These are phyloP conservation scores for Eulithis testata DNA, from an alignment of 2,888 invertebrate species.

Conservation along the genomic window DNA sequence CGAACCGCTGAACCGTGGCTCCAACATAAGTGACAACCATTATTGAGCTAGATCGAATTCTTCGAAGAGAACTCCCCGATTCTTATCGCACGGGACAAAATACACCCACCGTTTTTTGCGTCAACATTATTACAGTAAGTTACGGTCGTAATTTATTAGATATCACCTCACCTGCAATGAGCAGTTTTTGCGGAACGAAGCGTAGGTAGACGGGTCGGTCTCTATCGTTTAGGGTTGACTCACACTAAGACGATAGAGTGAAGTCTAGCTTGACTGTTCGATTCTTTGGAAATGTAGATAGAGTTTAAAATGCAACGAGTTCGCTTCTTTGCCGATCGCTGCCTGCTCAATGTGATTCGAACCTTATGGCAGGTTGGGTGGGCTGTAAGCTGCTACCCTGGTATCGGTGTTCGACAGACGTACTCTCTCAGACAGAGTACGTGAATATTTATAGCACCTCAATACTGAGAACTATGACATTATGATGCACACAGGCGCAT, in stretches of 20 bases:
- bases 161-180: conserved; percentile 68
- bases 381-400: conserved; percentile 37
- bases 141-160: conserved; percentile 52
- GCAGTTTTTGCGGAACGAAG: conserved; percentile 61
- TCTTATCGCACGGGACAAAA: conserved; percentile 32
- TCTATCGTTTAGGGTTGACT: not conserved
- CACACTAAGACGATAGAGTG: not conserved
- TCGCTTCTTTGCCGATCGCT: not conserved
- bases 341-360: not conserved
- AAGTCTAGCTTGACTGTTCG: not conserved
- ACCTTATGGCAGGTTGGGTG: conserved; percentile 64
- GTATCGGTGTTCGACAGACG: conserved; percentile 30
- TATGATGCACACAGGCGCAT: conserved; percentile 65
- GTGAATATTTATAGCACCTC: conserved; percentile 69
- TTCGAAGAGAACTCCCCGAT: conserved; percentile 31
- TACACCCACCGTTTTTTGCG: conserved; percentile 35
- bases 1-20: conserved; percentile 51
- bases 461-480: conserved; percentile 73
- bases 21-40: conserved; percentile 33
- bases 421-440: conserved; percentile 34
- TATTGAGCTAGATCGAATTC: conserved; percentile 40
- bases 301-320: not conserved
- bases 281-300: not conserved
- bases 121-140: conserved; percentile 32
- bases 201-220: conserved; percentile 44